Evolutionary conservation across 2,797 vertebrate species (phyloP).

Genomic region (Euthynnus affinis): DNA sequence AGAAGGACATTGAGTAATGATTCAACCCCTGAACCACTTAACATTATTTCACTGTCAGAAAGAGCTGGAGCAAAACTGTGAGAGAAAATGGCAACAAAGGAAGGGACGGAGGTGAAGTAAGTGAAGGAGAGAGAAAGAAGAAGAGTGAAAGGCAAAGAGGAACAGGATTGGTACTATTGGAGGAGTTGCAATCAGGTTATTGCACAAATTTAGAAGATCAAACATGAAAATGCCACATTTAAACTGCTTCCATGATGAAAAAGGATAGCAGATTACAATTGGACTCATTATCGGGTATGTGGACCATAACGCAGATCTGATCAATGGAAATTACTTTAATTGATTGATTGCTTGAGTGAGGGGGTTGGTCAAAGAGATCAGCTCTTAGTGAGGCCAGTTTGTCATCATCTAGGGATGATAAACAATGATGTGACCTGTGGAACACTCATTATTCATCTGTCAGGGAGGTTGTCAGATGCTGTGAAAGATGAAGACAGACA

Average conservation of each 20-base stretch:
- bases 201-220: neutral
- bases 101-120: neutral
- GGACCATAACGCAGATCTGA: slow-evolving; percentile 39
- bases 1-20: slow-evolving; percentile 55
- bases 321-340: slow-evolving; percentile 51
- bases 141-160: neutral
- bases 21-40: slow-evolving; percentile 45
- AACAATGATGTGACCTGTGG: slow-evolving; percentile 60
- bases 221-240: slow-evolving; percentile 9
- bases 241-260: slow-evolving; percentile 20
- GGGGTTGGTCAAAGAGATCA: slow-evolving; percentile 30
- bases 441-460: slow-evolving; percentile 53
- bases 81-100: slow-evolving; percentile 4
- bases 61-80: neutral
- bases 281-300: slow-evolving; percentile 20
- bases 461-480: slow-evolving; percentile 46
- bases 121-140: neutral
- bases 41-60: slow-evolving; percentile 46
- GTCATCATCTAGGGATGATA: slow-evolving; percentile 65
- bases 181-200: slow-evolving; percentile 2
- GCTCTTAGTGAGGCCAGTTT: slow-evolving; percentile 61
- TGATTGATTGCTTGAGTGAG: slow-evolving; percentile 61
- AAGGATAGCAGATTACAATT: slow-evolving; percentile 22
- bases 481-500: slow-evolving; percentile 39
- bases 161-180: neutral